Conservation (phyloP, 1,140 invertebrate genomes). For the Drosophila elegans region DNA sequence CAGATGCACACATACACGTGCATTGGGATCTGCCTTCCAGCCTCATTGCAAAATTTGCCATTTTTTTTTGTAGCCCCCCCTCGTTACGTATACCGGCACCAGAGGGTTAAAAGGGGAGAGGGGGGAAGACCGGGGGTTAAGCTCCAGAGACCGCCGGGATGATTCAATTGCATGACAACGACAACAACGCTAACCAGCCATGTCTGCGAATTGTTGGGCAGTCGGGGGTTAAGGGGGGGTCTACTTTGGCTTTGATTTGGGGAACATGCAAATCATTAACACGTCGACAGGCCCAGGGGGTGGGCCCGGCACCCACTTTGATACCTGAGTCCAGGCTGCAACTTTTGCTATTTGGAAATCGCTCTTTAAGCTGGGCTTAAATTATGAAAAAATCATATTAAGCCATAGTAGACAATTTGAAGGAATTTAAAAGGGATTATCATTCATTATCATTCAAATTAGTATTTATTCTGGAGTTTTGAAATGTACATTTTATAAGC, state of each 20-base stretch:
- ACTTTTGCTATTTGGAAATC: not conserved
- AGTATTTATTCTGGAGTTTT: too few species aligned
- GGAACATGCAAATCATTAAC: conserved; percentile 53
- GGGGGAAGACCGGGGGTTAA: conserved; percentile 17
- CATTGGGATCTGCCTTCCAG: conserved; percentile 6
- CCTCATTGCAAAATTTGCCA: conserved; percentile 38
- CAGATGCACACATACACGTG: conserved; percentile 46
- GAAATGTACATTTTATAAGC: too few species aligned
- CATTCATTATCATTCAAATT: too few species aligned
- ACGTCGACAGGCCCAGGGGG: conserved; percentile 9
- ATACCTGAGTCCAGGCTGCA: conserved; percentile 21
- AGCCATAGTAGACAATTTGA: too few species aligned
- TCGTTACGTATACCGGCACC: conserved; percentile 33
- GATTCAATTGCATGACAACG: conserved; percentile 52
- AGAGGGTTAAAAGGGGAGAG: not conserved
- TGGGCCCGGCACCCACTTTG: conserved; percentile 11
- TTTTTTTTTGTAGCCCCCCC: conserved; percentile 5
- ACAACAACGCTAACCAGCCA: conserved; percentile 16
- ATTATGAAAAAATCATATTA: too few species aligned
- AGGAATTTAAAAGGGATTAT: too few species aligned
- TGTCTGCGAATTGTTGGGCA: conserved; percentile 3
- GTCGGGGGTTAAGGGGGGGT: conserved; percentile 1
- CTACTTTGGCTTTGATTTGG: conserved; percentile 27
- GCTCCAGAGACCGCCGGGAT: conserved; percentile 41
- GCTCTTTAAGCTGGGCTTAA: not conserved